Evolutionary conservation across 2,113 vertebrate species (phyloP).

Genomic region (Neoarius graeffei): DNA sequence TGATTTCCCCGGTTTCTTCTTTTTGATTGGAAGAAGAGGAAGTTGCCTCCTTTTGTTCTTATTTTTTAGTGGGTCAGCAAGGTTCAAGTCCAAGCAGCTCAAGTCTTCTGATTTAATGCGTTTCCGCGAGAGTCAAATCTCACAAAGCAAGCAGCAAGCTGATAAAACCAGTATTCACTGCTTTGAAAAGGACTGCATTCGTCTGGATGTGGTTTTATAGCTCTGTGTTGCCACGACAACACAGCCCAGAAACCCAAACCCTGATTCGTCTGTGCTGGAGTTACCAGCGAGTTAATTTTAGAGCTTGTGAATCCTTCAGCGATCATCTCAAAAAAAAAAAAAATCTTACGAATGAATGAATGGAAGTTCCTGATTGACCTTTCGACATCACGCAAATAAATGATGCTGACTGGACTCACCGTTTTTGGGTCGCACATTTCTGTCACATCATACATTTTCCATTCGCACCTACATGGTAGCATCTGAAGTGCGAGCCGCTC

Average conservation of each 20-base stretch:
- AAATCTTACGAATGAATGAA: not conserved
- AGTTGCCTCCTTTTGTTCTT: not conserved
- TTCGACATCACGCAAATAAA: not conserved
- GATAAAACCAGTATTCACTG: not conserved
- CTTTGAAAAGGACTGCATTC: not conserved
- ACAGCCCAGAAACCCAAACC: not conserved
- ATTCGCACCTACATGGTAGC: slow-evolving; percentile 34
- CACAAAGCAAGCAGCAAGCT: not conserved
- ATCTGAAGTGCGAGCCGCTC: slow-evolving; percentile 15
- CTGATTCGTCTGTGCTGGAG: not conserved
- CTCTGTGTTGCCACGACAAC: slow-evolving; percentile 39
- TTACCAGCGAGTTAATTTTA: not conserved
- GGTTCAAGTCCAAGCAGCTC: not conserved
- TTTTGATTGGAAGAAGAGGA: not conserved
- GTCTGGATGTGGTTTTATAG: slow-evolving; percentile 6
- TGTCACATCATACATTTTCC: slow-evolving; percentile 4
- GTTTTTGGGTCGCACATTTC: not conserved
- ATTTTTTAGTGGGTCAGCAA: slow-evolving; percentile 13
- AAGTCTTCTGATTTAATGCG: slow-evolving; percentile 5
- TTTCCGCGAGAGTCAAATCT: slow-evolving; percentile 4
- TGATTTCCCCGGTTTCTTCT: not conserved
- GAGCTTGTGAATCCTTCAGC: not conserved
- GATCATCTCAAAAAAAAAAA: too few relatives aligned
- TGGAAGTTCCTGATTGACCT: not conserved
- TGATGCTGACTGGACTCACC: not conserved